Evolutionary conservation across 2,888 invertebrate species (phyloP).

Genomic region (Phymatocera aterrima): DNA sequence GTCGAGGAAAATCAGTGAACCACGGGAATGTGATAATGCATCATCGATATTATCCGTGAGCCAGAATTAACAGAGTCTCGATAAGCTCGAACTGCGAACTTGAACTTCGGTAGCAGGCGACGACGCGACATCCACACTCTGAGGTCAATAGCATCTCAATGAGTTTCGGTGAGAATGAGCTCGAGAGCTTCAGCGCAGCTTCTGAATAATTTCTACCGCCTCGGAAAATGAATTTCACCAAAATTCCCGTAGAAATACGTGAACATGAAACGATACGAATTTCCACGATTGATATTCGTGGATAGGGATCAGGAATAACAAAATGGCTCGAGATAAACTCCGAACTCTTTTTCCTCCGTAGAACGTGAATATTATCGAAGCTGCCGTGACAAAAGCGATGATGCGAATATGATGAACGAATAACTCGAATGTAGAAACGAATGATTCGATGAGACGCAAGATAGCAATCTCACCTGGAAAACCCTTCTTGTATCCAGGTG

Average conservation of each 20-base stretch:
- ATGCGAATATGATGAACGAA: background rate
- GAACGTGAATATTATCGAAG: no score
- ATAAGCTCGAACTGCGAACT: slow-evolving; percentile 53
- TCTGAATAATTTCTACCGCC: slow-evolving; percentile 49
- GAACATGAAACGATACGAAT: background rate
- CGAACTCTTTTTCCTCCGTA: no score
- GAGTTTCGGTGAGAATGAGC: slow-evolving; percentile 45
- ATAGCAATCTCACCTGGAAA: slow-evolving; percentile 66
- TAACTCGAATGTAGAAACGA: background rate
- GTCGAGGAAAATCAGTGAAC: background rate
- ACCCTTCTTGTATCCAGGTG: slow-evolving; percentile 78
- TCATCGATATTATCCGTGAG: background rate
- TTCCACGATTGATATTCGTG: background rate
- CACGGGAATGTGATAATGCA: background rate
- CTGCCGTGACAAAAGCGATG: background rate
- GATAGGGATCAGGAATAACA: no score
- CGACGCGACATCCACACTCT: slow-evolving; percentile 52
- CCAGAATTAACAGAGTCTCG: slow-evolving; percentile 31
- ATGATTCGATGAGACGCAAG: slow-evolving; percentile 2
- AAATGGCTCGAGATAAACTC: no score
- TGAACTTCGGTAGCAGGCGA: slow-evolving; percentile 53
- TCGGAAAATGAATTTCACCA: slow-evolving; percentile 51
- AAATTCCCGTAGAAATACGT: background rate
- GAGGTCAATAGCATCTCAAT: slow-evolving; percentile 56
- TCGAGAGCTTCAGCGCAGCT: slow-evolving; percentile 49